phyloP scores from a whole-genome alignment of 2,113 vertebrate genomes.

The Jaculus jaculus region DNA sequence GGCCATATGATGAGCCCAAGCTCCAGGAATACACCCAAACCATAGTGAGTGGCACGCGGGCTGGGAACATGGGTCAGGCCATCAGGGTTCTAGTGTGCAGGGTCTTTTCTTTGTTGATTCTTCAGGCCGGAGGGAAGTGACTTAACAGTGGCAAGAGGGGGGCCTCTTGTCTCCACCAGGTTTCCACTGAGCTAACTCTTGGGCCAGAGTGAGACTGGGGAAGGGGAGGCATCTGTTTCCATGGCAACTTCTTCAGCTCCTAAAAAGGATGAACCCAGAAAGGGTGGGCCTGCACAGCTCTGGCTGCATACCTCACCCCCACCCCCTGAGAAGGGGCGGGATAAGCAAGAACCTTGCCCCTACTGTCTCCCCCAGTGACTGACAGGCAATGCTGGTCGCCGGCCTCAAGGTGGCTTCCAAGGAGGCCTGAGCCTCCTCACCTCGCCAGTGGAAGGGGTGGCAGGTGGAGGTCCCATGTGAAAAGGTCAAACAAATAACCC shows the following conservation, averaged over 20 bases:
- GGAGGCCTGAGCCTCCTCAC: not conserved
- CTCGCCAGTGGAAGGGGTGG: not conserved
- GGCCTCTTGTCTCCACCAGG: not conserved
- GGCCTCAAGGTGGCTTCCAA: not conserved
- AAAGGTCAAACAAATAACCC: slow-evolving; percentile 43
- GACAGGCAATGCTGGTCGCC: not conserved
- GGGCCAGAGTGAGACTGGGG: not conserved
- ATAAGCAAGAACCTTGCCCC: too few relatives aligned
- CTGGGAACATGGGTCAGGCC: not conserved
- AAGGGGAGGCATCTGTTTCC: not conserved
- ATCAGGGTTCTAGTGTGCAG: not conserved
- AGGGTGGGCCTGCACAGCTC: not conserved
- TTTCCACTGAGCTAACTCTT: not conserved
- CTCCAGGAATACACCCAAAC: slow-evolving; percentile 97
- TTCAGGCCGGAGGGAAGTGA: not conserved
- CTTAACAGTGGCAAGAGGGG: not conserved
- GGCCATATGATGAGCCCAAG: slow-evolving; percentile 94
- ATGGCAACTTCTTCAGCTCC: slow-evolving; percentile 9
- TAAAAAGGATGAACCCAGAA: not conserved
- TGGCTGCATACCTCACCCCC: not conserved
- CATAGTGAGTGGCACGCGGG: slow-evolving; percentile 88
- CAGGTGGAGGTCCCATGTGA: not conserved
- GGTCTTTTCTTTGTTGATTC: not conserved
- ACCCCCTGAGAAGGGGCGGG: too few relatives aligned
- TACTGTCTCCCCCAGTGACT: not conserved